Evolutionary conservation across 2,888 invertebrate species (phyloP).

Genomic region (Lochmaea crataegi): DNA sequence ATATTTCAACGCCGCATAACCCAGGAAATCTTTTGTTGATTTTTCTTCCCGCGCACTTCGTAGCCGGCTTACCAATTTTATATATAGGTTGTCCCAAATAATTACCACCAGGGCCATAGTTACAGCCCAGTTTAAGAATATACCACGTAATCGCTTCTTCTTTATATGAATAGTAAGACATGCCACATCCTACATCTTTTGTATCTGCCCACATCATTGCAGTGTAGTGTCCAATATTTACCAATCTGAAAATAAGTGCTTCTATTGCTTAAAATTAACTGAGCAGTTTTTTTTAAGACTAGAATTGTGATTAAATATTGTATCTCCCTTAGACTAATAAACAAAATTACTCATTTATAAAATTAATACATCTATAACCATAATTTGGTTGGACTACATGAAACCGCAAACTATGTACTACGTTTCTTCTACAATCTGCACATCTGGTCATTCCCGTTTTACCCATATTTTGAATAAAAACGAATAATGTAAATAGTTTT

Average conservation of each 20-base stretch:
- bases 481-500: too few species aligned
- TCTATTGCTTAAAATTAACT: too few species aligned
- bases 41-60: constrained; percentile 51
- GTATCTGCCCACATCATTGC: constrained; percentile 63
- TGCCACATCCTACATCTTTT: constrained; percentile 59
- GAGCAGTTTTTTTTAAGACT: too few species aligned
- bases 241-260: constrained; percentile 44
- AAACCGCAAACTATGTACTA: too few species aligned
- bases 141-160: constrained; percentile 51
- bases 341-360: too few species aligned
- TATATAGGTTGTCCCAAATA: constrained; percentile 59
- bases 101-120: constrained; percentile 62
- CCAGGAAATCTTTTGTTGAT: constrained; percentile 52
- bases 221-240: constrained; percentile 61
- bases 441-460: too few species aligned
- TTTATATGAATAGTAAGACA: constrained; percentile 54
- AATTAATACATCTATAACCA: too few species aligned
- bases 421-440: too few species aligned
- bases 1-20: constrained; percentile 52
- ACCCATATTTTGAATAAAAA: too few species aligned
- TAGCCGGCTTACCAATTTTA: constrained; percentile 55
- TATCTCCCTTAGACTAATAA: too few species aligned
- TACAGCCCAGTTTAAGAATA: constrained; percentile 59
- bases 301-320: too few species aligned
- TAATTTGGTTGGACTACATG: too few species aligned